phyloP scores from a whole-genome alignment of 2,888 invertebrate species.

The Teinopalpus imperialis region DNA sequence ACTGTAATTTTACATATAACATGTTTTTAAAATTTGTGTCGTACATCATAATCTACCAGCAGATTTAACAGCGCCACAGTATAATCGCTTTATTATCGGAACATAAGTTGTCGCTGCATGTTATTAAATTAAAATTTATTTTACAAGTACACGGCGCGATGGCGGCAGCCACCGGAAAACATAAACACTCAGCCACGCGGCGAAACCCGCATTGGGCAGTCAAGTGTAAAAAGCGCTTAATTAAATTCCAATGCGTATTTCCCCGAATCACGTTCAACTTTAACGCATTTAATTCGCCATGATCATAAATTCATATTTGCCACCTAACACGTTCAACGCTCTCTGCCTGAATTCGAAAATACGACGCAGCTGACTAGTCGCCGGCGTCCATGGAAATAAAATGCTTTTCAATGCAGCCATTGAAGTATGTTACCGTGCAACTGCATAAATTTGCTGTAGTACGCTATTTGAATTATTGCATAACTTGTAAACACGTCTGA shows the following conservation, averaged over 20 bases:
- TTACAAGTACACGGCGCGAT: conserved; percentile 29
- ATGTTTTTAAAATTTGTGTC: conserved; percentile 7
- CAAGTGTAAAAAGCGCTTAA: conserved; percentile 59
- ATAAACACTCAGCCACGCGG: conserved; percentile 33
- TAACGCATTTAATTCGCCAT: conserved; percentile 67
- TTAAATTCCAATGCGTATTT: conserved; percentile 62
- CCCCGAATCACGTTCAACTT: conserved; percentile 57
- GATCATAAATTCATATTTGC: conserved; percentile 76
- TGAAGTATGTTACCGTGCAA: conserved; percentile 74
- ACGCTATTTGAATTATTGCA: conserved; percentile 77
- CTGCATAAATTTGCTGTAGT: conserved; percentile 74
- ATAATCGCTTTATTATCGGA: conserved; percentile 27
- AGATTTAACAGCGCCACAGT: conserved; percentile 17
- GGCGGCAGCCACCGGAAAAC: conserved; percentile 34
- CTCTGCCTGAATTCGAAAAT: conserved; percentile 66
- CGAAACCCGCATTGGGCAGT: conserved; percentile 38
- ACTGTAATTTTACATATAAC: too few species aligned
- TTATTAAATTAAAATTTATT: conserved; percentile 29
- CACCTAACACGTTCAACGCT: conserved; percentile 63
- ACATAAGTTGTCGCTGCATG: conserved; percentile 26
- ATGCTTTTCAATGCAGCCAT: conserved; percentile 76
- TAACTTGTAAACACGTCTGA: conserved; percentile 77
- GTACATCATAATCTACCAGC: conserved; percentile 9
- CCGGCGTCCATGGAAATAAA: conserved; percentile 71
- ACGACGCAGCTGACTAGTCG: conserved; percentile 49